Base-by-base conservation (phyloP, 2,888 invertebrate species). In the Aphidius colemani region DNA sequence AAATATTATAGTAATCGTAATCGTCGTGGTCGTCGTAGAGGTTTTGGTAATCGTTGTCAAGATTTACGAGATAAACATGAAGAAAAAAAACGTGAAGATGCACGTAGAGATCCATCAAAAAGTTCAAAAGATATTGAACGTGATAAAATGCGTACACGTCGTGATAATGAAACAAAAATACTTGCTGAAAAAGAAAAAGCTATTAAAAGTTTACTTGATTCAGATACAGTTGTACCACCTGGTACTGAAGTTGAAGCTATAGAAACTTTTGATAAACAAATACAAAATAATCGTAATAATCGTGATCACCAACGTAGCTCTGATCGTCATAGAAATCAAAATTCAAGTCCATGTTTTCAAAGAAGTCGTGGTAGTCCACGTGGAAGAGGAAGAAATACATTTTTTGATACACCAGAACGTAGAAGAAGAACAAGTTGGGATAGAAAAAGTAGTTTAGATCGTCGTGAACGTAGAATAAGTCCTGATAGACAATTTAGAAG, bases 131-230 rank as follows among this genome's bases (percentile, higher is more conserved):
- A 82, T 60, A 82, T 82, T 8, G 82, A 82, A 50, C 72, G 76
- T 3, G 82, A 82, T 62, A 82, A 82, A 61, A 70, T 80, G 30
- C 73, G 80, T 1, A 72, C 78, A 1, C 80, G 80, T 63, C 75
- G 75, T 44, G 78, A 81, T 30, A 77, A 70, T 0, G 81, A 81
- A 5, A 81, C 69, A 65, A 82, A 82, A 64, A 78, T 80, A 0
- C 70, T 82, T 1, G 82, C 81, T 0, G 82, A 80, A 61, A 81
- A 81, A 53, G 81, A 82, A 40, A 82, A 81, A 61, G 82, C 82
- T 1, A 80, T 82, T 9, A 82, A 82, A 59, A 71, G 77, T 60
- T 69, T 82, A 4, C 64, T 82, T 50, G 82, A 82, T 49, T 82
- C 82, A 1, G 80, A 80, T 39, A 70, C 77, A 10, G 75, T 81